Evolutionary conservation across 1,140 invertebrate species (phyloP), one percentile per base, ranked within the genome.

Genomic region (Diachasmimorpha longicaudata): DNA sequence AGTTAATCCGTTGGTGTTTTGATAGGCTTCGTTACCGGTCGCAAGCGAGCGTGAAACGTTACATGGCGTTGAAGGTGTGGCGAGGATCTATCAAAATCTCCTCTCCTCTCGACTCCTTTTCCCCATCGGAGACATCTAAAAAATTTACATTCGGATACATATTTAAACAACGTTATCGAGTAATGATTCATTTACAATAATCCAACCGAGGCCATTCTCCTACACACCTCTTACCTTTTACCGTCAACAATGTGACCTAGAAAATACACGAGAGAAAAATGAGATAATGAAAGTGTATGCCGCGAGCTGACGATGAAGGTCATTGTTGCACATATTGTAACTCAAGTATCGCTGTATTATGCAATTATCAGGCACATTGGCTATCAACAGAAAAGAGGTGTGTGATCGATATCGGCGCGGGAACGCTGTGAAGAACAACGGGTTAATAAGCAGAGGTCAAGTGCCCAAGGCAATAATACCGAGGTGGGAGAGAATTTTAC

Each of bases 21-120:
- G 77, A 78, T 71, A 73, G 73, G 52, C 52, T 74, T 79, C 58
- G 71, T 79, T 77, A 77, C 73, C 74, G 71, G 78, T 81, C 81
- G 77, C 79, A 83, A 70, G 78, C 77, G 79, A 80, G 78, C 79
- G 80, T 81, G 80, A 83, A 83, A 82, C 76, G 72, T 77, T 79
- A 83, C 78, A 79, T 78, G 79, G 80, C 78, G 77, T 75, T 77
- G 78, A 73, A 82, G 79, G 79, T 82, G 79, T 82, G 82, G 77
- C 79, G 77, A 79, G 77, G 77, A 70, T 78, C 77, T 78, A 78
- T 78, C 77, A 78, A 78, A 78, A 42, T 68, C 55, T 39, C 71
- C 48, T 44, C 25, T 42, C 31, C 39, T 42, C 74, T 66, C 23
- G 19, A 66, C 14, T 69, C 44, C 52, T 67, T 52, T 16, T 8